These are phyloP conservation scores for Girardinus metallicus DNA, from an alignment of 2,797 vertebrate genomes.

Conservation along the genomic window DNA sequence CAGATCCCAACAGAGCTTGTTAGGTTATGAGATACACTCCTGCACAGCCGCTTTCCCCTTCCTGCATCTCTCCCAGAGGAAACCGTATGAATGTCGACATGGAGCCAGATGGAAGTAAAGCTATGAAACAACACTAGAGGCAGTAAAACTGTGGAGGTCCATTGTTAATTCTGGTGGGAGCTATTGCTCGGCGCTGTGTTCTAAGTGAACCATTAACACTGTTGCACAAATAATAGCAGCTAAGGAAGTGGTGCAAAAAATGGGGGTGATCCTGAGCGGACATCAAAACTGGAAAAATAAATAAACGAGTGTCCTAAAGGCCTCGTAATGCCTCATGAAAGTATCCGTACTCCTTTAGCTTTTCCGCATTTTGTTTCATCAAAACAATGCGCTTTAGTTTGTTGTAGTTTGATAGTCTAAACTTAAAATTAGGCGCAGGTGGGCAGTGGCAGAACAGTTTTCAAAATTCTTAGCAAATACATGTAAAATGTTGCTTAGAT, in stretches of 20 bases:
- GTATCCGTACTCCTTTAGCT: neutral
- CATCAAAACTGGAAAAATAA: constrained; percentile 1
- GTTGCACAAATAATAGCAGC: constrained; percentile 39
- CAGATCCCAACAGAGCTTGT: constrained; percentile 14
- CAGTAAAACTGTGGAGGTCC: constrained; percentile 55
- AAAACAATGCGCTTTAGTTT: neutral
- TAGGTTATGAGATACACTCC: constrained; percentile 42
- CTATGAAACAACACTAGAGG: constrained; percentile 55
- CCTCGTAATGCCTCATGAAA: neutral
- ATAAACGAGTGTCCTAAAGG: constrained; percentile 9
- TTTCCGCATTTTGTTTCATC: neutral
- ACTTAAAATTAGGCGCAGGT: neutral
- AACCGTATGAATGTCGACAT: constrained; percentile 61
- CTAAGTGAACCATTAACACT: constrained; percentile 54
- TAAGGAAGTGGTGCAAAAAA: constrained; percentile 9
- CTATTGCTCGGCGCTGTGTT: constrained; percentile 47
- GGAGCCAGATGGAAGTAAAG: constrained; percentile 58
- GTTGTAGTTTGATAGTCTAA: neutral
- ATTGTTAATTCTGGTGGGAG: constrained; percentile 49
- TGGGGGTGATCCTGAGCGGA: constrained; percentile 19
- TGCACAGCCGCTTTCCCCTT: constrained; percentile 8
- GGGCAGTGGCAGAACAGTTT: neutral
- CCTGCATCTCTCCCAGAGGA: constrained; percentile 41
- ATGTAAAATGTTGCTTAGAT: neutral
- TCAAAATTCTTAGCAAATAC: neutral